Base-by-base conservation (phyloP, 1,140 invertebrate genomes). In the Nylanderia fulva region DNA sequence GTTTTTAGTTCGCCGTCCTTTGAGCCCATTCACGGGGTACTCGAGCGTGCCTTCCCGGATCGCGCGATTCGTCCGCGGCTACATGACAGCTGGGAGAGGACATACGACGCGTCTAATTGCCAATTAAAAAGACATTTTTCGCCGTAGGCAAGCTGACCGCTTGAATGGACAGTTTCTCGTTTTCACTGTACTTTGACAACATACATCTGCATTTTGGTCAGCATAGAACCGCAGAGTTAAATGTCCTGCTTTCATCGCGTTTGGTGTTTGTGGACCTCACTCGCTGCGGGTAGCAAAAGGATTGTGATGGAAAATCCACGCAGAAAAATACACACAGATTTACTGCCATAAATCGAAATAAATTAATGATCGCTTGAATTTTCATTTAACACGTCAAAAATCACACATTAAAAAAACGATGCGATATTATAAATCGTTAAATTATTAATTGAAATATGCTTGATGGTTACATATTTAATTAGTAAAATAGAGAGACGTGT, bases 111-210 rank as follows among this genome's bases (percentile, higher is more conserved):
- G 88, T 89, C 93, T 94, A 94, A 94, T 94, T 94, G 93, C 92
- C 93, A 94, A 94, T 94, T 94, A 94, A 94, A 93, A 93, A 92
- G 90, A 94, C 91, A 93, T 94, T 93, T 93, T 91, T 93, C 89
- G 85, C 88, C 39, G 63, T 69, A 29, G 85, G 85, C 68, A 66
- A 64, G 75, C 63, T 85, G 84, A 84, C 85, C 80, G 54, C 39
- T 61, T 68, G 56, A 68, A 66, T 66, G 69, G 64, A 8, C 64
- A 13, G 64, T 42, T 24, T 45, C 39, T 74, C 86, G 45, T 68
- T 71, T 45, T 80, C 68, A 83, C 85, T 72, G 58, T 64, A 42
- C 79, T 84, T 80, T 84, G 75, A 82, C 83, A 60, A 68, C 86
- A 83, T 52, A 75, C 89, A 90, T 90, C 89, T 90, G 89, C 88